Percentiles rank a stretch among this genome's conserved stretches.
phyloP scores from a whole-genome alignment of 2,888 invertebrate genomes.

The Hirtodrosophila alboralis region DNA sequence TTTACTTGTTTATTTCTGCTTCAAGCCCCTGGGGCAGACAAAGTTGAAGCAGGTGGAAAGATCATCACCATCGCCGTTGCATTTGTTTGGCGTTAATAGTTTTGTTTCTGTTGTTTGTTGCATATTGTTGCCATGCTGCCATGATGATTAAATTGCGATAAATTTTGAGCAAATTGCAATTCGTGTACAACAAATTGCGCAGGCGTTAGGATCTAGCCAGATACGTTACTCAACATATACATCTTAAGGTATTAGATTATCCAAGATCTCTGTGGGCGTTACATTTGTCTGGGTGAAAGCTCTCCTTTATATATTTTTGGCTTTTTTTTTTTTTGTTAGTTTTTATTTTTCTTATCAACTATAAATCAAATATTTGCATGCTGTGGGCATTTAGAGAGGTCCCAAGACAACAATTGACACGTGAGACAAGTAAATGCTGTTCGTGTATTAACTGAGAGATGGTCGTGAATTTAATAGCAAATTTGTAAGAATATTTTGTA shows the following conservation, averaged over 20 bases:
- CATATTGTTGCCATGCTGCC: conserved; percentile 65
- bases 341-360: conserved; percentile 23
- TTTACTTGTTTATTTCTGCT: conserved; percentile 6
- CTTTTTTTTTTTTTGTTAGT: no score
- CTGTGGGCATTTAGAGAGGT: conserved; percentile 8
- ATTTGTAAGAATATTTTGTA: no score
- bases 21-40: conserved; percentile 28
- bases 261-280: conserved; percentile 38
- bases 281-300: conserved; percentile 38
- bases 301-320: no score
- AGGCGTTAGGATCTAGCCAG: conserved; percentile 60
- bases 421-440: conserved; percentile 18
- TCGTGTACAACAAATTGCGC: conserved; percentile 74
- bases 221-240: conserved; percentile 15
- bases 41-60: conserved; percentile 68
- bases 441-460: no score
- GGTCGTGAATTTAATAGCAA: no score
- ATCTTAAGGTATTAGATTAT: conserved; percentile 7
- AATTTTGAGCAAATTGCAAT: conserved; percentile 74
- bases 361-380: conserved; percentile 50
- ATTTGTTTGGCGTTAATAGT: conserved; percentile 72
- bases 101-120: conserved; percentile 39
- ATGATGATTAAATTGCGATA: conserved; percentile 77
- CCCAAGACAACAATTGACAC: conserved; percentile 42
- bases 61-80: conserved; percentile 55